phyloP scores from a whole-genome alignment of 2,113 vertebrate species.

The Vidua chalybeata region DNA sequence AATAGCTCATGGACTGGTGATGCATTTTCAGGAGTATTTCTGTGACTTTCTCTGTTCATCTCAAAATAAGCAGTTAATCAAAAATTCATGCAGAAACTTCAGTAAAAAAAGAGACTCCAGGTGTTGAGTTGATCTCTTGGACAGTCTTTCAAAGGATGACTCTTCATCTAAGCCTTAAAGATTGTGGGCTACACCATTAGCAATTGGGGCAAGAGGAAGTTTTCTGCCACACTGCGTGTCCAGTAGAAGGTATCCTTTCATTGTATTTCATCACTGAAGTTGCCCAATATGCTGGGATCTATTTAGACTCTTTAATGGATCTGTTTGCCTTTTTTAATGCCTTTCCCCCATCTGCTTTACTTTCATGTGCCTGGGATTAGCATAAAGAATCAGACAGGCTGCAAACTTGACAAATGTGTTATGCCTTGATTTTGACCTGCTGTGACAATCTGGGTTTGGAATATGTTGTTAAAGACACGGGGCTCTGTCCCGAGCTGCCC shows the following conservation, averaged over 20 bases:
- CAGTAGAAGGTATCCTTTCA: neutral
- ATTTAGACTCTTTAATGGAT: slow-evolving; percentile 55
- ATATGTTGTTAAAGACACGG: neutral
- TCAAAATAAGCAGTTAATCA: slow-evolving; percentile 48
- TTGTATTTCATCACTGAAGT: slow-evolving; percentile 25
- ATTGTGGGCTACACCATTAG: neutral
- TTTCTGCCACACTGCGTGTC: neutral
- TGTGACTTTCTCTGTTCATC: slow-evolving; percentile 67
- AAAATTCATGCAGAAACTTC: slow-evolving; percentile 37
- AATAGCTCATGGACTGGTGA: slow-evolving; percentile 68
- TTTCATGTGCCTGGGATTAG: slow-evolving; percentile 74
- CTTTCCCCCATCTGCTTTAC: slow-evolving; percentile 73
- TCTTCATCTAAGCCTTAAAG: neutral
- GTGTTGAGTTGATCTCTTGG: neutral
- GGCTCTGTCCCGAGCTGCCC: slow-evolving; percentile 31
- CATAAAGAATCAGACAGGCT: slow-evolving; percentile 72
- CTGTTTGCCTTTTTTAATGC: slow-evolving; percentile 57
- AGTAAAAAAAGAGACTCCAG: neutral
- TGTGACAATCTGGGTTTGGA: slow-evolving; percentile 28
- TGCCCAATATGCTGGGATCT: slow-evolving; percentile 39
- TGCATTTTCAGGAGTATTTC: slow-evolving; percentile 70
- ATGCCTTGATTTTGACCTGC: slow-evolving; percentile 58
- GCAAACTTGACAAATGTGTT: slow-evolving; percentile 74
- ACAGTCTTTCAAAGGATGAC: neutral
- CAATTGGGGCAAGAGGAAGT: neutral